Conservation (phyloP, 2,797 vertebrate genomes). For the Serranus cabrilla region DNA sequence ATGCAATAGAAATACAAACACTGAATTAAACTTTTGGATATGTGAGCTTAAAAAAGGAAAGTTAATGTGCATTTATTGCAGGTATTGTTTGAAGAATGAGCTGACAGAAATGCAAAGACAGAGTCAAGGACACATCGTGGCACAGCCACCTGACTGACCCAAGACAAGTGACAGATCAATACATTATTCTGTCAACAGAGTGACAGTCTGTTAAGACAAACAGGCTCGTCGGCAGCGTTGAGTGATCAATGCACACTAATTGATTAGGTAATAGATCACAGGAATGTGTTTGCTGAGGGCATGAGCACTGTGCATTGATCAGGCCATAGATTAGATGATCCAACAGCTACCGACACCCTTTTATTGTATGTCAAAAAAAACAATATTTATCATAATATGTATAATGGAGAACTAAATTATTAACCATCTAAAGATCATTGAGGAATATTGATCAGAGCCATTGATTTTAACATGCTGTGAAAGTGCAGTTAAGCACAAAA, state of each 20-base stretch:
- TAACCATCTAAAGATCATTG: neutral
- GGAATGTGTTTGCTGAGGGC: slow-evolving; percentile 10
- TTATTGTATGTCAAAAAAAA: neutral
- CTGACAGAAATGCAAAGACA: neutral
- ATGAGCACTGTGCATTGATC: neutral
- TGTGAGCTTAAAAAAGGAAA: neutral
- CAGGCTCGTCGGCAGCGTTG: neutral
- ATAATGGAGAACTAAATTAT: neutral
- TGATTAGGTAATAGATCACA: slow-evolving; percentile 43
- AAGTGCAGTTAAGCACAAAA: neutral
- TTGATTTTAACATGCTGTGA: neutral
- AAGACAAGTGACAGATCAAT: slow-evolving; percentile 24
- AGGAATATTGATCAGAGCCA: neutral
- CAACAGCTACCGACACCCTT: neutral
- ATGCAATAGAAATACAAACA: neutral
- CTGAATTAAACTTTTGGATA: neutral
- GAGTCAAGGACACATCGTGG: neutral
- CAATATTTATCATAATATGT: neutral
- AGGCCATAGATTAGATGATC: neutral
- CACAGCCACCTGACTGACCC: slow-evolving; percentile 2
- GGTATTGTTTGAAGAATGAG: neutral
- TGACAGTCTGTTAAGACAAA: slow-evolving; percentile 12
- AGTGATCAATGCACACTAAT: slow-evolving; percentile 28
- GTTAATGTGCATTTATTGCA: neutral
- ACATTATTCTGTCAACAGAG: slow-evolving; percentile 12